Percentiles rank a stretch among this genome's conserved stretches.
phyloP scores from a whole-genome alignment of 2,797 vertebrate genomes.

The Mus minutoides region DNA sequence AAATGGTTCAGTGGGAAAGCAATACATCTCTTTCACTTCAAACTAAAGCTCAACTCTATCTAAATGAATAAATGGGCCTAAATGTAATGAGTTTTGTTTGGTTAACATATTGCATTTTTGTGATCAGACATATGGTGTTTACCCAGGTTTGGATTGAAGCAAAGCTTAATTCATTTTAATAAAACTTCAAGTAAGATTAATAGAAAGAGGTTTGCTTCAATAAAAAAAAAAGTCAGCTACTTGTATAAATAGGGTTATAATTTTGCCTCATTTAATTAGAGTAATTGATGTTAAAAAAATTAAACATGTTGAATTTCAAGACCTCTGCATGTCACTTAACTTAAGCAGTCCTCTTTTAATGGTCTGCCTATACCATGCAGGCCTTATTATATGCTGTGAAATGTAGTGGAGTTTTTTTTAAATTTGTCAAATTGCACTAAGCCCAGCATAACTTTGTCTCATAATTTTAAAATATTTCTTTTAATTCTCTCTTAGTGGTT shows the following conservation, averaged over 20 bases:
- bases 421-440: not conserved
- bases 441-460: not conserved
- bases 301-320: not conserved
- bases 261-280: not conserved
- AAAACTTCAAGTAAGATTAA: slow-evolving; percentile 26
- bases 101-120: not conserved
- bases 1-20: not conserved
- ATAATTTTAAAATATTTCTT: not conserved
- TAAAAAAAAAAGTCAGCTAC: not conserved
- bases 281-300: slow-evolving; percentile 13
- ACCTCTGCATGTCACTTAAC: not conserved
- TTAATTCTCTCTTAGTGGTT: not conserved
- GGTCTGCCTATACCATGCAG: not conserved
- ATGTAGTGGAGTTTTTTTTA: not conserved
- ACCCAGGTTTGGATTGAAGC: not conserved
- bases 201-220: not conserved
- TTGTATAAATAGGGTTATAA: slow-evolving; percentile 15
- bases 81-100: not conserved
- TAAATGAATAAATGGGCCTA: not conserved
- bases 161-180: not conserved
- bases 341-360: not conserved
- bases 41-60: not conserved
- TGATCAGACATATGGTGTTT: not conserved
- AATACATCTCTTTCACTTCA: not conserved
- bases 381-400: not conserved